Conservation (phyloP, 1,140 invertebrate genomes). For the Cotesia vestalis region DNA sequence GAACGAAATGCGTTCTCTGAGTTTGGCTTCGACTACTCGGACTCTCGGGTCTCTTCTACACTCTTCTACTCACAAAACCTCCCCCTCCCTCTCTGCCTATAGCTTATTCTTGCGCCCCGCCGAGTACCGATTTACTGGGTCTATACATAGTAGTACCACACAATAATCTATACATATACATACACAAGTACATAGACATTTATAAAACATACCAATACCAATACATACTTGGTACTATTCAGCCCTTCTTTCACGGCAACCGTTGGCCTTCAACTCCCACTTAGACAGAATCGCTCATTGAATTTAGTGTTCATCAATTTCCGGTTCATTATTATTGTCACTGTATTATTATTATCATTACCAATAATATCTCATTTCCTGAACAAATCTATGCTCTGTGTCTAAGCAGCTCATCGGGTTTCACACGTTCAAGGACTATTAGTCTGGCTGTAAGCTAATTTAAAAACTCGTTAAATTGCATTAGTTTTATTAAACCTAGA, state of each 20-base stretch:
- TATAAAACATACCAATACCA: slow-evolving; percentile 10
- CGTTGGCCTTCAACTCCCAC: slow-evolving; percentile 16
- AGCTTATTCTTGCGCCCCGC: slow-evolving; percentile 20
- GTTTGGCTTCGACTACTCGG: slow-evolving; percentile 31
- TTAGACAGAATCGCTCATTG: not conserved
- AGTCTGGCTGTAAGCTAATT: not conserved
- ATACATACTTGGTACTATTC: not conserved
- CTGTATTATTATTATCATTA: slow-evolving; percentile 3
- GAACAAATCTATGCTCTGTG: not conserved
- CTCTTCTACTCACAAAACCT: no score
- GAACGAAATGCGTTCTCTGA: slow-evolving; percentile 47
- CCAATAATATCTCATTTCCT: not conserved
- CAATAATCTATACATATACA: not conserved
- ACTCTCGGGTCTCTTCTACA: slow-evolving; percentile 21
- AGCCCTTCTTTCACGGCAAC: not conserved
- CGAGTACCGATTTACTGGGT: not conserved
- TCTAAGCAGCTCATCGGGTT: not conserved
- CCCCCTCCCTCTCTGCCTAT: slow-evolving; percentile 18
- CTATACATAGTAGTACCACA: not conserved
- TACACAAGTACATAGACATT: not conserved
- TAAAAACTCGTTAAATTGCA: not conserved
- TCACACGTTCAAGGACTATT: no score
- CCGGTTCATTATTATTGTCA: not conserved
- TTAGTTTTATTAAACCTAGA: no score
- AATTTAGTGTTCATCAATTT: slow-evolving; percentile 14